These are phyloP conservation scores for Conus canariensis DNA, from an alignment of 2,888 invertebrate genomes.

Conservation along the genomic window DNA sequence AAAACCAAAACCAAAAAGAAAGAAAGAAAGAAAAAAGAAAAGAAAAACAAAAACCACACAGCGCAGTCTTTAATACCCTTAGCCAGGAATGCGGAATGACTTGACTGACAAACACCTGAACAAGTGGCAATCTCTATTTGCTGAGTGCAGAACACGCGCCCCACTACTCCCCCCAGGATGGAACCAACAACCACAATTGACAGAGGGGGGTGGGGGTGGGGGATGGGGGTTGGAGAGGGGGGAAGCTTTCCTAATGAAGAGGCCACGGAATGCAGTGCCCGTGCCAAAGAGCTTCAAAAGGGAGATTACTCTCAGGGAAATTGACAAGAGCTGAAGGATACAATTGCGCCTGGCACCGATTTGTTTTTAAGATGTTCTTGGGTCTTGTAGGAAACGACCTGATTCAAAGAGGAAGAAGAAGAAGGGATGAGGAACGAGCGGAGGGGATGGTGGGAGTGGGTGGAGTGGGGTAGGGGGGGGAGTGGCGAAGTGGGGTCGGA, in stretches of 20 bases:
- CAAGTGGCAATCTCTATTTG: conserved; percentile 1
- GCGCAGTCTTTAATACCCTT: not conserved
- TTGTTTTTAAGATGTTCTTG: conserved; percentile 2
- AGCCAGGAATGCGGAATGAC: conserved; percentile 12
- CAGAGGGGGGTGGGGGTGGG: not conserved
- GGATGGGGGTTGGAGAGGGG: not conserved
- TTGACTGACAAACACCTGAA: conserved; percentile 10
- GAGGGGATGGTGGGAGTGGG: not conserved
- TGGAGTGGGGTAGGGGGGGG: not conserved
- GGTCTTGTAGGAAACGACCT: not conserved
- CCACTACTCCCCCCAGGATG: not conserved
- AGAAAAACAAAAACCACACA: not conserved
- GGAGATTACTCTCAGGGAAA: conserved; percentile 16
- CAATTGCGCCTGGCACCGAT: conserved; percentile 19
- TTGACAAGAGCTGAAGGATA: conserved; percentile 21
- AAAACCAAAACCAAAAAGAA: not conserved
- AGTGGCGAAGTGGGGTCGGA: not conserved
- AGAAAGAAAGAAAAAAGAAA: not conserved
- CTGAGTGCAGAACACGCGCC: not conserved
- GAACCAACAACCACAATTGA: not conserved
- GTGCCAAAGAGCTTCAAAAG: conserved; percentile 21
- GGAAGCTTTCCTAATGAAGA: not conserved
- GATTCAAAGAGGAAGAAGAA: not conserved
- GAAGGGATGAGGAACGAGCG: not conserved
- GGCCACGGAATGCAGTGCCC: conserved; percentile 6